A percentile compares a stretch with the other conserved stretches of the same genome.
Evolutionary conservation across 2,797 vertebrate species (phyloP).

Genomic region (Psittacula echo): DNA sequence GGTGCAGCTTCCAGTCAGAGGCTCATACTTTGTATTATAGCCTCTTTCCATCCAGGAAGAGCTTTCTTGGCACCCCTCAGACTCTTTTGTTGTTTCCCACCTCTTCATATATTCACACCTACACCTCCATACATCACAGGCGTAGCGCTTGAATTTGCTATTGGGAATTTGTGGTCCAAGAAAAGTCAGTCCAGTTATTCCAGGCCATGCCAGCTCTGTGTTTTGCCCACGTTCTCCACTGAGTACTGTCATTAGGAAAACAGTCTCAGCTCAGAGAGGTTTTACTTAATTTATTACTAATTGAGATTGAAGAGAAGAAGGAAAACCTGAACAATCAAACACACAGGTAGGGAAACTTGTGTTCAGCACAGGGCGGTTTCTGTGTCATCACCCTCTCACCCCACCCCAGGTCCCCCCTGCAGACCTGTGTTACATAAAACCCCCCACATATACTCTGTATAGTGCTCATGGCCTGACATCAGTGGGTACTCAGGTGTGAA

Average conservation of each 20-base stretch:
- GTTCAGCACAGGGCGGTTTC: not conserved
- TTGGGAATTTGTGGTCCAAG: not conserved
- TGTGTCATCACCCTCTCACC: rapidly evolving
- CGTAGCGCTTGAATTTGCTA: rapidly evolving
- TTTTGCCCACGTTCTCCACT: not conserved
- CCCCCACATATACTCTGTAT: not conserved
- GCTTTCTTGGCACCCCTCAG: not conserved
- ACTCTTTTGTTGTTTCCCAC: not conserved
- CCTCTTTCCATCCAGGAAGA: not conserved
- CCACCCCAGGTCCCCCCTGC: not conserved
- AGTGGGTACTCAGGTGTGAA: not conserved
- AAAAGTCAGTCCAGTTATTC: not conserved
- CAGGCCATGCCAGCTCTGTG: not conserved
- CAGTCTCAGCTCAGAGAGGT: not conserved
- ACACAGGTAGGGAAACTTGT: not conserved
- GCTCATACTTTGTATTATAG: not conserved
- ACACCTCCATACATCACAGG: rapidly evolving
- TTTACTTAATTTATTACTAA: not conserved
- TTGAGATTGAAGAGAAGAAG: not conserved
- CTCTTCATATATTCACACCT: not conserved
- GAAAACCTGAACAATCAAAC: not conserved
- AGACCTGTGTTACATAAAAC: not conserved
- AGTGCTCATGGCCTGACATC: not conserved
- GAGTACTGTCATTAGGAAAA: not conserved
- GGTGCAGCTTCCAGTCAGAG: not conserved